phyloP scores from a whole-genome alignment of 2,888 invertebrate species.

The Hirtodrosophila duncani region DNA sequence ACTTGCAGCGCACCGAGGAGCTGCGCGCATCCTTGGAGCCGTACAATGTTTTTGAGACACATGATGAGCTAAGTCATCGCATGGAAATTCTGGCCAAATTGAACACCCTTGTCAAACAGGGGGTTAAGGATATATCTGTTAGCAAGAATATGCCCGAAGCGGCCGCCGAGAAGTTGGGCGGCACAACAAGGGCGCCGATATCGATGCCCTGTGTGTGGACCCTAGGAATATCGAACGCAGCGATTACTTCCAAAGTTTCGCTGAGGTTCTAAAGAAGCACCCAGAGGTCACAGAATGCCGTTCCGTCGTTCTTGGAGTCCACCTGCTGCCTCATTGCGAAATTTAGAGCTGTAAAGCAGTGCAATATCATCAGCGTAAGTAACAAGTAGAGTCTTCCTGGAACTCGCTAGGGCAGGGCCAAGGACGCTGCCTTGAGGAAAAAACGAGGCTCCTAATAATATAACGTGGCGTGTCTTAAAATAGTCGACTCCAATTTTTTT shows the following conservation, averaged over 20 bases:
- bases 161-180: slow-evolving; percentile 94
- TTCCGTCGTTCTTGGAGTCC: too few relatives aligned
- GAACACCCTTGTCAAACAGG: slow-evolving; percentile 93
- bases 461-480: too few relatives aligned
- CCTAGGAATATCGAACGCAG: slow-evolving; percentile 95
- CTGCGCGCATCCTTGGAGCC: slow-evolving; percentile 87
- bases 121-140: slow-evolving; percentile 94
- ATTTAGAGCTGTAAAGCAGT: too few relatives aligned
- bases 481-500: too few relatives aligned
- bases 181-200: slow-evolving; percentile 98
- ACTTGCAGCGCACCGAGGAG: slow-evolving; percentile 84
- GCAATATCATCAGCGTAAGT: too few relatives aligned
- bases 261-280: slow-evolving; percentile 91
- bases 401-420: too few relatives aligned
- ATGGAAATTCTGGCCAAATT: slow-evolving; percentile 91
- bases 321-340: too few relatives aligned
- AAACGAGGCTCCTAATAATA: too few relatives aligned
- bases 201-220: slow-evolving; percentile 98
- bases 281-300: slow-evolving; percentile 90
- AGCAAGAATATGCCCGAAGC: slow-evolving; percentile 94
- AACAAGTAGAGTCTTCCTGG: too few relatives aligned
- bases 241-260: slow-evolving; percentile 98
- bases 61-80: slow-evolving; percentile 92
- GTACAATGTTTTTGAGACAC: slow-evolving; percentile 93
- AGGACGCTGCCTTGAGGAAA: too few relatives aligned